Evolutionary conservation across 2,888 invertebrate species (phyloP).

Genomic region (Heteromyza rotundicornis): DNA sequence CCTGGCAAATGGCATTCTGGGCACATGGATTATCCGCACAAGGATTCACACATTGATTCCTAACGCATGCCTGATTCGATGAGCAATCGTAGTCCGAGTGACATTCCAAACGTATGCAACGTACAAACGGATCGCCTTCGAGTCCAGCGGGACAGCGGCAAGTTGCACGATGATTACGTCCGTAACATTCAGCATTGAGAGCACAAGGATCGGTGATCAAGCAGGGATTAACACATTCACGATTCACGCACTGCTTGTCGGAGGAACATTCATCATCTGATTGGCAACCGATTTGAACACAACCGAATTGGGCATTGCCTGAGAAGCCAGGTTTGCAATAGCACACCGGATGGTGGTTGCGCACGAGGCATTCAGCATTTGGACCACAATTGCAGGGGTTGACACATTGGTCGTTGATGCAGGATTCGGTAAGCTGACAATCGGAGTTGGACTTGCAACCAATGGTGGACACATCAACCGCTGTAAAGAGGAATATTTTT

Average conservation of each 20-base stretch:
- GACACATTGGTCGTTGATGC: constrained; percentile 79
- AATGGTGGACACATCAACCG: constrained; percentile 67
- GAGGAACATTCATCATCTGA: constrained; percentile 82
- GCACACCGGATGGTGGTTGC: constrained; percentile 86
- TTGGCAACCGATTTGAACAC: constrained; percentile 81
- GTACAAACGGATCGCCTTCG: constrained; percentile 80
- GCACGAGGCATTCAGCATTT: constrained; percentile 81
- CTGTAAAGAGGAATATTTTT: constrained; percentile 52
- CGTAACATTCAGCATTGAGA: constrained; percentile 83
- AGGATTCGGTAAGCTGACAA: constrained; percentile 82
- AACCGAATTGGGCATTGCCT: constrained; percentile 84
- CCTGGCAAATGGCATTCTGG: constrained; percentile 80
- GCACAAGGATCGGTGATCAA: constrained; percentile 81
- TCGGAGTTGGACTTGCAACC: constrained; percentile 82
- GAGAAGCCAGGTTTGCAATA: constrained; percentile 82
- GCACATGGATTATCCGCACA: constrained; percentile 81
- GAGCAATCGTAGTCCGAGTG: constrained; percentile 81
- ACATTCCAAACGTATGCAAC: constrained; percentile 81
- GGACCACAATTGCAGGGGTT: constrained; percentile 86
- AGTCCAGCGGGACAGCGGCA: constrained; percentile 81
- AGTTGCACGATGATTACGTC: constrained; percentile 77
- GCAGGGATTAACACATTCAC: constrained; percentile 83
- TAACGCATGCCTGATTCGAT: constrained; percentile 74
- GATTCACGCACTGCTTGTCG: constrained; percentile 81
- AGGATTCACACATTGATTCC: constrained; percentile 79